Percentiles rank a stretch among this genome's conserved stretches.
Evolutionary conservation across 1,140 invertebrate genomes (phyloP).

Genomic region (Monomorium pharaonis): DNA sequence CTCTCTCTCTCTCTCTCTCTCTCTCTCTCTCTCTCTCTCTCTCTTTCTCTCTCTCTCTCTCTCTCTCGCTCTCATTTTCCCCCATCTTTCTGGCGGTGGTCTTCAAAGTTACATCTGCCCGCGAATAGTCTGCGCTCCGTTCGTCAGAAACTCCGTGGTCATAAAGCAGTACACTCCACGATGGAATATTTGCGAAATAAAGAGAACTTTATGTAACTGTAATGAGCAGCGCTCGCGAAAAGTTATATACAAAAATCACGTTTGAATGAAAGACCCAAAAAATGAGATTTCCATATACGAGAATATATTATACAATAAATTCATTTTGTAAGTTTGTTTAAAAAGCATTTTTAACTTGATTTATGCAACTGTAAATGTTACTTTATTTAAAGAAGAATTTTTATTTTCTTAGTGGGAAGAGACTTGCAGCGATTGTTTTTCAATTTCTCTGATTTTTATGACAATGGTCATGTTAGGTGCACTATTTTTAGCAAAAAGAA

Average conservation of each 20-base stretch:
- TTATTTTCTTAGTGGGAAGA: background rate
- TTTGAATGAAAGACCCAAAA: background rate
- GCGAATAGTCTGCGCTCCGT: conserved; percentile 49
- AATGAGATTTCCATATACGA: background rate
- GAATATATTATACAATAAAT: too few relatives aligned
- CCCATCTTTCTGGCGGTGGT: background rate
- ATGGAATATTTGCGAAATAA: conserved; percentile 30
- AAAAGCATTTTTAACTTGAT: background rate
- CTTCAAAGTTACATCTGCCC: conserved; percentile 55
- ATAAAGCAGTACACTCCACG: conserved; percentile 14
- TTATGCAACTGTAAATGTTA: background rate
- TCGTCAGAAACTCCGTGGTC: conserved; percentile 26
- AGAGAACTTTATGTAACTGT: background rate
- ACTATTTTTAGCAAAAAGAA: background rate
- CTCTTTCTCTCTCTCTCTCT: background rate
- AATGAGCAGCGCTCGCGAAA: conserved; percentile 2
- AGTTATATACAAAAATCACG: too few relatives aligned
- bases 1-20: too few relatives aligned
- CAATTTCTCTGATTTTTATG: background rate
- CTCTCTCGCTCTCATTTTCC: conserved; percentile 27
- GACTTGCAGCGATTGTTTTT: background rate
- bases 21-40: too few relatives aligned
- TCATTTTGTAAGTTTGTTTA: too few relatives aligned
- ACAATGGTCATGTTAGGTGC: too few relatives aligned
- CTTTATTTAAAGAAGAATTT: background rate